These are phyloP conservation scores for Hofmannophila pseudospretella DNA, from an alignment of 2,888 invertebrate species.

Conservation along the genomic window DNA sequence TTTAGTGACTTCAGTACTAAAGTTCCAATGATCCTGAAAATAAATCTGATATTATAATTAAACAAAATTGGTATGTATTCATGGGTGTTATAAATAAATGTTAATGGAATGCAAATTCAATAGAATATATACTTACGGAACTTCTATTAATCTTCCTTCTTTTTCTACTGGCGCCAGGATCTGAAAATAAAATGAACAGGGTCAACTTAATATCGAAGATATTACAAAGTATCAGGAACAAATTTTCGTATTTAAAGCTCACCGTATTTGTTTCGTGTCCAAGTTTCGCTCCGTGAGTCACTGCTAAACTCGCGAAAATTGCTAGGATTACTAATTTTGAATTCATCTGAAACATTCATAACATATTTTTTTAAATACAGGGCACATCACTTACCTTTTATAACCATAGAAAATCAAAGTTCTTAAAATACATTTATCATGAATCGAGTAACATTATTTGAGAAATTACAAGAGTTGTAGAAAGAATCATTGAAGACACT, in stretches of 20 bases:
- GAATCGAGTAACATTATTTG: too few species aligned
- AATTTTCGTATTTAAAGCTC: slow-evolving; percentile 3
- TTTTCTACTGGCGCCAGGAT: slow-evolving; percentile 9
- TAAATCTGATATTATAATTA: background rate
- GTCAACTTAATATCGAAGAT: too few species aligned
- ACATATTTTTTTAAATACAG: too few species aligned
- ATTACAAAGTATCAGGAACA: too few species aligned
- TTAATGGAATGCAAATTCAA: background rate
- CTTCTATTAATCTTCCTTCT: slow-evolving; percentile 12
- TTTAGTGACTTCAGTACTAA: slow-evolving; percentile 11
- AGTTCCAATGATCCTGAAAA: slow-evolving; percentile 12
- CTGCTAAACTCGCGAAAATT: slow-evolving; percentile 11
- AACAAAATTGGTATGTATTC: background rate
- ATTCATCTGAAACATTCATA: slow-evolving; percentile 15
- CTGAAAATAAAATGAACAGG: slow-evolving; percentile 13
- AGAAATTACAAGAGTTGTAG: too few species aligned
- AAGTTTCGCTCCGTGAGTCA: slow-evolving; percentile 11
- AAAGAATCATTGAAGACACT: too few species aligned
- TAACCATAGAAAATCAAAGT: too few species aligned
- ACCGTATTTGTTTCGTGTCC: slow-evolving; percentile 6
- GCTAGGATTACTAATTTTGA: slow-evolving; percentile 10
- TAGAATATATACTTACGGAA: slow-evolving; percentile 15
- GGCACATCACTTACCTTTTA: too few species aligned
- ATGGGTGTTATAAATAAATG: too few species aligned
- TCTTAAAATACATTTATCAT: too few species aligned